Percentiles rank a stretch among this genome's conserved stretches.
Evolutionary conservation across 1,140 invertebrate genomes (phyloP).

Genomic region (Melipona quadrifasciata): DNA sequence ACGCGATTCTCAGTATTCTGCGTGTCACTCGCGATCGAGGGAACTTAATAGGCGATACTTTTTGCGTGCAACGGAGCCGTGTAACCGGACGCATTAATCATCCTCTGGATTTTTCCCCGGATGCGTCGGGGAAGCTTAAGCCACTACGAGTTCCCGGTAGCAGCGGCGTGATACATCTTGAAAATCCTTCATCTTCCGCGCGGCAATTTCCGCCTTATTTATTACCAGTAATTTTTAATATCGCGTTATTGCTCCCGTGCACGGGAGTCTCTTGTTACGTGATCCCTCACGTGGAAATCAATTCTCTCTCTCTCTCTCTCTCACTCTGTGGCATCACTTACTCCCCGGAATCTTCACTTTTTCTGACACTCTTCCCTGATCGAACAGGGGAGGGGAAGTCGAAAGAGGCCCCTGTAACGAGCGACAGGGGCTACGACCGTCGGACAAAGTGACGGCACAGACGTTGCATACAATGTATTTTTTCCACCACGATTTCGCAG

Average conservation of each 20-base stretch:
- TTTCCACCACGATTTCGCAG: too few relatives aligned
- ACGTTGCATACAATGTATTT: background rate
- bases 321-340: background rate
- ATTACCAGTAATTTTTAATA: conserved; percentile 41
- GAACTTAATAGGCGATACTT: background rate
- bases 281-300: conserved; percentile 22
- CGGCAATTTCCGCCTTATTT: conserved; percentile 32
- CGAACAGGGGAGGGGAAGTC: too few relatives aligned
- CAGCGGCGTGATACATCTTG: background rate
- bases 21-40: background rate
- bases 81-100: conserved; percentile 16
- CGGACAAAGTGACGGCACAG: conserved; percentile 49
- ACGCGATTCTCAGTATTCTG: background rate
- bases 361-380: conserved; percentile 23
- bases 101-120: background rate
- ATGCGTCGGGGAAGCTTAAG: background rate
- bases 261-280: background rate
- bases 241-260: conserved; percentile 14
- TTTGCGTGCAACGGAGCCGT: background rate
- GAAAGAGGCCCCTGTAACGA: background rate
- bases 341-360: conserved; percentile 5
- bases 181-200: conserved; percentile 20
- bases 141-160: background rate
- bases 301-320: background rate
- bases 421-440: background rate